phyloP scores from a whole-genome alignment of 2,113 vertebrate genomes.

The Heloderma charlesbogerti region DNA sequence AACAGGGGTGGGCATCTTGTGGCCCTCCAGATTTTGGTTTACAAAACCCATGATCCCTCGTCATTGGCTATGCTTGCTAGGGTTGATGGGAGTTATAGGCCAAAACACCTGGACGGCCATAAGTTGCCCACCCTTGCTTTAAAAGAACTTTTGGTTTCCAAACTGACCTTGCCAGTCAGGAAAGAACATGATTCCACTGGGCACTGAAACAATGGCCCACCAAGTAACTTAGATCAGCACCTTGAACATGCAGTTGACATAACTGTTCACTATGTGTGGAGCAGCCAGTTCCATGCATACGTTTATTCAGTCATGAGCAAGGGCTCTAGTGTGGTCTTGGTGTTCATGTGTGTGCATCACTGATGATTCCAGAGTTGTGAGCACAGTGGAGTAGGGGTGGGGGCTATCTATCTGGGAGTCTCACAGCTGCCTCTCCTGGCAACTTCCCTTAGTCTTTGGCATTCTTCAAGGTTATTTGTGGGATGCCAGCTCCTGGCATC shows the following conservation, averaged over 20 bases:
- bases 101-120: no score
- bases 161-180: neutral
- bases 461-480: conserved; percentile 1
- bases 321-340: neutral
- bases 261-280: neutral
- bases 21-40: no score
- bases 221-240: neutral
- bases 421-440: neutral
- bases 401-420: neutral
- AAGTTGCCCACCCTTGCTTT: neutral
- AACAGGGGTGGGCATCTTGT: neutral
- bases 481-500: neutral
- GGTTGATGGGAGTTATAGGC: no score
- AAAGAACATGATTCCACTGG: neutral
- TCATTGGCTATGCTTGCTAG: no score
- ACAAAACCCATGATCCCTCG: no score
- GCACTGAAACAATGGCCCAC: neutral
- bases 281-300: neutral
- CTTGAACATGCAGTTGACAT: neutral
- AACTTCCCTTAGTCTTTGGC: neutral
- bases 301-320: neutral
- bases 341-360: neutral
- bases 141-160: neutral
- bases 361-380: neutral
- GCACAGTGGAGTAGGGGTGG: neutral